phyloP scores from a whole-genome alignment of 2,888 invertebrate genomes.

The Spodoptera exigua region DNA sequence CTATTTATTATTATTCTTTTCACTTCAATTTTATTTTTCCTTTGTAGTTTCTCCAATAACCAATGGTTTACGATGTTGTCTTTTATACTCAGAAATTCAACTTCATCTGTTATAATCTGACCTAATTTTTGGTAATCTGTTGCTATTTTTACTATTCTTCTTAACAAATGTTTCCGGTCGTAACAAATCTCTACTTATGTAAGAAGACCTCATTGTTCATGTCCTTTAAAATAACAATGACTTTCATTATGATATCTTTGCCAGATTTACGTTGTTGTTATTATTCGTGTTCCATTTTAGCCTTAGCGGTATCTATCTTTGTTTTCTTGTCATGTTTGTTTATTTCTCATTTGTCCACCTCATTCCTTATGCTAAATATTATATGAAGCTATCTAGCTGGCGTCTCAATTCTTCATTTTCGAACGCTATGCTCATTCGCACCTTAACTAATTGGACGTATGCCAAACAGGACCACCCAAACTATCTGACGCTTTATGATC shows the following conservation, averaged over 20 bases:
- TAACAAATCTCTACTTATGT: conserved; percentile 9
- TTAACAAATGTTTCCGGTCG: conserved; percentile 42
- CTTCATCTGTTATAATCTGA: conserved; percentile 50
- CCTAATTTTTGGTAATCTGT: conserved; percentile 48
- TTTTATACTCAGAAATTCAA: conserved; percentile 54
- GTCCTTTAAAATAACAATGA: conserved; percentile 28
- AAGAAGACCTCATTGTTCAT: conserved; percentile 12
- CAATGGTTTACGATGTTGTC: conserved; percentile 41
- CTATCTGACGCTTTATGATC: conserved; percentile 63
- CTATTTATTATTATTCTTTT: conserved; percentile 40
- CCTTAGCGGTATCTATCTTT: conserved; percentile 8
- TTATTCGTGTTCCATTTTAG: conserved; percentile 26
- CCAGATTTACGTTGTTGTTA: conserved; percentile 30
- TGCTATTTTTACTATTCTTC: conserved; percentile 37
- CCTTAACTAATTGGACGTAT: conserved; percentile 71
- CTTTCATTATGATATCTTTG: conserved; percentile 28
- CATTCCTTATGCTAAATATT: conserved; percentile 49
- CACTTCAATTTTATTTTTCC: conserved; percentile 36
- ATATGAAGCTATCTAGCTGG: conserved; percentile 54
- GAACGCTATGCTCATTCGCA: conserved; percentile 64
- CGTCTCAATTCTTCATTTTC: conserved; percentile 56
- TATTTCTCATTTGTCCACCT: conserved; percentile 54
- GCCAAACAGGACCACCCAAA: conserved; percentile 72
- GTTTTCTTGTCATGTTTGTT: conserved; percentile 41
- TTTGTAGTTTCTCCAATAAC: conserved; percentile 48